These are phyloP conservation scores for Epinotia brunnichana DNA, from an alignment of 2,888 invertebrate species.

Conservation along the genomic window DNA sequence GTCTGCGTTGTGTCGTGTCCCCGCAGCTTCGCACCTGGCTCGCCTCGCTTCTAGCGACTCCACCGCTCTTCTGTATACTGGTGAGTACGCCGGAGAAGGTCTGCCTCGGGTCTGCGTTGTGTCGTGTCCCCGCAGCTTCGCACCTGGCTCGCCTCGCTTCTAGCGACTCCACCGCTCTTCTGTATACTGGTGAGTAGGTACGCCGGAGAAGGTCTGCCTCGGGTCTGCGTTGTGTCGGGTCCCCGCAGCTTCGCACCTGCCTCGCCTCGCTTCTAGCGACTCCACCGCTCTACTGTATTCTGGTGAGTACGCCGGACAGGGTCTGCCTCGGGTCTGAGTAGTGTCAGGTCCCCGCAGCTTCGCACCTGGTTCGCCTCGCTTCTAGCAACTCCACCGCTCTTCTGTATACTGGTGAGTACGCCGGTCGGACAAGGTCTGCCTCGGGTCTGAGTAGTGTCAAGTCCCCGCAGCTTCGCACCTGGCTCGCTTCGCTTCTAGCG, in stretches of 20 bases:
- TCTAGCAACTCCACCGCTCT: conserved; percentile 84
- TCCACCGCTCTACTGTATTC: conserved; percentile 86
- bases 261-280: conserved; percentile 71
- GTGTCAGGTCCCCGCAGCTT: conserved; percentile 84
- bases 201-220: conserved; percentile 80
- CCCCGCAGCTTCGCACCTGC: conserved; percentile 81
- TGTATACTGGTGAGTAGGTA: conserved; percentile 83
- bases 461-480: no score
- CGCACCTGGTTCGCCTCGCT: conserved; percentile 77
- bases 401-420: conserved; percentile 84
- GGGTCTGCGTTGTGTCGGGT: conserved; percentile 88
- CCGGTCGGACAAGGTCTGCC: no score
- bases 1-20: no score
- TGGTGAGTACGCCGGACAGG: conserved; percentile 65
- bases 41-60: no score
- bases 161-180: conserved; percentile 84
- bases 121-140: conserved; percentile 82
- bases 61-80: conserved; percentile 49
- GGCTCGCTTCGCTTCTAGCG: no score
- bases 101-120: conserved; percentile 89
- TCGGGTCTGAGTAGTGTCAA: no score
- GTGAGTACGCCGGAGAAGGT: conserved; percentile 67
- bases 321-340: conserved; percentile 89
- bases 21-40: no score
- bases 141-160: conserved; percentile 77